Conservation (phyloP, 2,888 invertebrate species). For the Eupeodes luniger region DNA sequence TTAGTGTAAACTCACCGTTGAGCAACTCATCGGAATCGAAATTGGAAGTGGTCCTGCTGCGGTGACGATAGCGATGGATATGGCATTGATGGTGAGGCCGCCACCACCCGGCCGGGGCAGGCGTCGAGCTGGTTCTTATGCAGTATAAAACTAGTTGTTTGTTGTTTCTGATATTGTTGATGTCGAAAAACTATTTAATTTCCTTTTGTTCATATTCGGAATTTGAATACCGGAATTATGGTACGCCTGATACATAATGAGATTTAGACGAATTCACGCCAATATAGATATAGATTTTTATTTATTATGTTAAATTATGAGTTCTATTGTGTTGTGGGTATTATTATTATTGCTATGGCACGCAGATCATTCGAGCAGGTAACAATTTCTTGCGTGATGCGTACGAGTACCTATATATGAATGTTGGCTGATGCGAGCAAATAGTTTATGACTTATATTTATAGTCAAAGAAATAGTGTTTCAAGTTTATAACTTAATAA, state of each 20-base stretch:
- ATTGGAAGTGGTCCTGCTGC: slow-evolving; percentile 54
- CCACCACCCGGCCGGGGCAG: too few species aligned
- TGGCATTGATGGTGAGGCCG: not conserved
- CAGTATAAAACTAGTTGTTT: not conserved
- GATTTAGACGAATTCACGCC: slow-evolving; percentile 59
- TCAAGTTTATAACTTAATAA: too few species aligned
- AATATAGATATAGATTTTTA: not conserved
- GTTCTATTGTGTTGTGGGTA: not conserved
- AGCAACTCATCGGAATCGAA: slow-evolving; percentile 63
- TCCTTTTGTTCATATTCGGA: slow-evolving; percentile 63
- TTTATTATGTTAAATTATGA: slow-evolving; percentile 34
- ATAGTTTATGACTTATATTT: not conserved
- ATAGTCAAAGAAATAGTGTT: too few species aligned
- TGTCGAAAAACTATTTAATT: slow-evolving; percentile 71
- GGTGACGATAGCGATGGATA: slow-evolving; percentile 16
- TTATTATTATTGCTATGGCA: not conserved
- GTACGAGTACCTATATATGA: too few species aligned
- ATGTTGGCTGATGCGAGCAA: slow-evolving; percentile 13
- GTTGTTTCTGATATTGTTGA: slow-evolving; percentile 30
- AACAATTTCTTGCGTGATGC: not conserved
- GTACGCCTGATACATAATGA: slow-evolving; percentile 73
- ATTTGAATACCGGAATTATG: slow-evolving; percentile 76
- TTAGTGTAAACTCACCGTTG: slow-evolving; percentile 74
- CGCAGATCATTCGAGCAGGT: not conserved
- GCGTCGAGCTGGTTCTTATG: not conserved